phyloP scores from a whole-genome alignment of 2,113 vertebrate species.

The Oncorhynchus clarkii region DNA sequence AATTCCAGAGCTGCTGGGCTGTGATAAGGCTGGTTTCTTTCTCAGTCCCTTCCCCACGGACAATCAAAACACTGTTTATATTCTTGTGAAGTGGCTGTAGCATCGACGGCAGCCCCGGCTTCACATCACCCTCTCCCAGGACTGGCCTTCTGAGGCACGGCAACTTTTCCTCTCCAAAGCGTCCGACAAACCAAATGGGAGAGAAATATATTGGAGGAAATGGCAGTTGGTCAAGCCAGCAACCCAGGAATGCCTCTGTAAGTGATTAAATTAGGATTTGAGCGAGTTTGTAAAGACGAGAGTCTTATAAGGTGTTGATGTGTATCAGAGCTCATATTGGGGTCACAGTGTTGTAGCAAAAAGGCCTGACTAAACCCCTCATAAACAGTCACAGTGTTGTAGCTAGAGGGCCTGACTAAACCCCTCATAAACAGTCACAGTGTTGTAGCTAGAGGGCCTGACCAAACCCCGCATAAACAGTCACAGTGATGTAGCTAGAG shows the following conservation, averaged over 20 bases:
- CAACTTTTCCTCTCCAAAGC: constrained; percentile 54
- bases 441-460: too few relatives aligned
- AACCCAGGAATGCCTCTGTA: constrained; percentile 51
- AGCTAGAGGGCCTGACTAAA: constrained; percentile 63
- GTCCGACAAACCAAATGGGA: constrained; percentile 30
- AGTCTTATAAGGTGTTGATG: constrained; percentile 63
- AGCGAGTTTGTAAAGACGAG: constrained; percentile 46
- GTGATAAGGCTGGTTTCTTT: constrained; percentile 90
- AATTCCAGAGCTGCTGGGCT: constrained; percentile 88
- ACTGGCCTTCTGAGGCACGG: constrained; percentile 68
- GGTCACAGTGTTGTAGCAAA: constrained; percentile 61
- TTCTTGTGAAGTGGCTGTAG: constrained; percentile 76
- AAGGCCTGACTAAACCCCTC: constrained; percentile 66
- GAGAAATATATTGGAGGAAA: constrained; percentile 19
- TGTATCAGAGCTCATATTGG: constrained; percentile 72
- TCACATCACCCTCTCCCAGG: constrained; percentile 70
- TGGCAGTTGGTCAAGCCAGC: constrained; percentile 31
- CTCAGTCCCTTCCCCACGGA: constrained; percentile 77
- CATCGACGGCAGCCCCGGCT: constrained; percentile 75
- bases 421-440: constrained; percentile 65
- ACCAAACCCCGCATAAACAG: not conserved
- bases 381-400: constrained; percentile 61
- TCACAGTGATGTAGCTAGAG: constrained; percentile 58
- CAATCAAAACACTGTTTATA: constrained; percentile 88
- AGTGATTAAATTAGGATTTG: constrained; percentile 64